Evolutionary conservation across 1,140 invertebrate genomes (phyloP), one percentile per base, ranked within the genome.

Genomic region (Palaemon carinicauda): DNA sequence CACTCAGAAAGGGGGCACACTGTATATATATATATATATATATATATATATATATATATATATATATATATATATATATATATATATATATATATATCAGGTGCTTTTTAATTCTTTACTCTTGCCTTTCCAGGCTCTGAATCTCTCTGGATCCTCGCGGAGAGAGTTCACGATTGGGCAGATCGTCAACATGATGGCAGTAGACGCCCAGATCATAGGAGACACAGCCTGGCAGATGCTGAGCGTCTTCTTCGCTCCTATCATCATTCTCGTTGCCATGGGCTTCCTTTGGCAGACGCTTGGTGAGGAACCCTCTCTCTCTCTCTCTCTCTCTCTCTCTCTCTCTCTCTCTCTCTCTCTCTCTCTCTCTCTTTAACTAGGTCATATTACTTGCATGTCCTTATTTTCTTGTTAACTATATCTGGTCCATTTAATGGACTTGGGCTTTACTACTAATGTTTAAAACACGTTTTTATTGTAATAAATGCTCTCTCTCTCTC

Each of bases 221-320:
- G 96, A 98, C 90, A 92, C 97, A 33, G 96, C 95, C 2, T 94
- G 95, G 0, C 98, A 98, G 90, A 92, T 99, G 74, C 98, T 98
- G 91, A 97, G 97, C 95, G 94, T 99, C 89, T 99, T 98, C 97
- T 98, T 97, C 0, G 97, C 96, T 1, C 98, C 98, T 0, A 92
- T 99, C 14, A 97, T 98, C 93, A 98, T 99, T 89, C 92, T 92
- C 9, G 90, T 98, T 14, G 95, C 96, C 0, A 91, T 98, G 21
- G 97, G 95, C 90, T 98, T 99, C 92, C 92, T 99, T 7, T 99
- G 97, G 96, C 93, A 94, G 51, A 95, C 95, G 83, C 91, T 94
- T 54, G 93, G 90, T 90, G 88, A 83, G 80, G 14, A 27, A 17
- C 17, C n/a, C 24, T 69, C 29, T 29, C n/a, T n/a, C 29, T 17